Percentiles rank a stretch among this genome's conserved stretches.
Evolutionary conservation across 1,140 invertebrate species (phyloP).

Genomic region (Tetragnatha versicolor): DNA sequence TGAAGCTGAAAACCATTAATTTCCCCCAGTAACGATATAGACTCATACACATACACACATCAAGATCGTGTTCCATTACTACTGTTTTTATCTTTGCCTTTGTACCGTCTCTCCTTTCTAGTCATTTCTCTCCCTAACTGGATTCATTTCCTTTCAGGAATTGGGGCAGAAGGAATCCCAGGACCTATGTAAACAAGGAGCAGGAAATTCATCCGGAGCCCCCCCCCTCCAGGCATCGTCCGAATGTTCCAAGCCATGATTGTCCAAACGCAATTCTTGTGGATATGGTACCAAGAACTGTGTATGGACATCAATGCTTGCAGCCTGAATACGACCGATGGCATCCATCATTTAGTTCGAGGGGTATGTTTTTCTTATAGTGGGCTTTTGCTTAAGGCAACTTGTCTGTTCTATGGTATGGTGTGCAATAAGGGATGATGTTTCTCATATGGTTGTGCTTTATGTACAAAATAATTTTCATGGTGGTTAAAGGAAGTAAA

Average conservation of each 20-base stretch:
- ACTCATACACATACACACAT: no score
- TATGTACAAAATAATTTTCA: no score
- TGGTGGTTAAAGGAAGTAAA: no score
- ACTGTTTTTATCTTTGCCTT: neutral
- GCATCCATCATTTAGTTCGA: no score
- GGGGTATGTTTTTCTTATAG: no score
- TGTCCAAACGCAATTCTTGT: slow-evolving; percentile 65
- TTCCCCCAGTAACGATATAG: no score
- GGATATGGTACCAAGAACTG: slow-evolving; percentile 61
- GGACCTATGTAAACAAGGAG: slow-evolving; percentile 9
- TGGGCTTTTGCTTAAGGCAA: no score
- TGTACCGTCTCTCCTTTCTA: neutral
- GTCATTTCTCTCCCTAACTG: slow-evolving; percentile 3
- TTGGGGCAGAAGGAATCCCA: slow-evolving; percentile 3
- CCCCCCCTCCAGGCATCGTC: neutral
- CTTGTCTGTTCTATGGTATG: no score
- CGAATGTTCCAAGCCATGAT: slow-evolving; percentile 62
- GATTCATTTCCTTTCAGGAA: slow-evolving; percentile 34
- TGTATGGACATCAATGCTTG: slow-evolving; percentile 62
- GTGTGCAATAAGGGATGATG: no score
- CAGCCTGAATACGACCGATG: slow-evolving; percentile 32
- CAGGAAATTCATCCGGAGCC: slow-evolving; percentile 13
- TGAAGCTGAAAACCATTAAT: no score
- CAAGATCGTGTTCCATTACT: neutral
- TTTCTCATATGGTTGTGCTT: no score